Percentiles rank a stretch among this genome's conserved stretches.
Evolutionary conservation across 2,797 vertebrate species (phyloP).

Genomic region (Masticophis lateralis): DNA sequence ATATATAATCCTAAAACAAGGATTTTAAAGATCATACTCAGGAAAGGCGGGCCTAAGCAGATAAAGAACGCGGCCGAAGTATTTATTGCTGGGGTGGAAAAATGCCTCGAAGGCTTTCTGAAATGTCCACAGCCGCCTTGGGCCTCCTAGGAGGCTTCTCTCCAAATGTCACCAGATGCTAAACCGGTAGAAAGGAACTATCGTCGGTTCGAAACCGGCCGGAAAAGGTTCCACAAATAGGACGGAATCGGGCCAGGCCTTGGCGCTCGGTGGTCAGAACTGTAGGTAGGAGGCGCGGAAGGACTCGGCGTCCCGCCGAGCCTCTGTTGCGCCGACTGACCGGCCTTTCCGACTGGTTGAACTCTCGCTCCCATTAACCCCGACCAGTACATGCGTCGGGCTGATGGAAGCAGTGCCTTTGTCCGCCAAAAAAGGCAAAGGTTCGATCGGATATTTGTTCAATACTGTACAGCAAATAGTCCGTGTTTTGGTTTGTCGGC

Average conservation of each 20-base stretch:
- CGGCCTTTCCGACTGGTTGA: not conserved
- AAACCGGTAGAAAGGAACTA: not conserved
- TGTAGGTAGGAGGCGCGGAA: not conserved
- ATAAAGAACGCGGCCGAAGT: not conserved
- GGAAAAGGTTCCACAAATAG: not conserved
- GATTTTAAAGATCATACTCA: not conserved
- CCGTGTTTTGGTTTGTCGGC: not conserved
- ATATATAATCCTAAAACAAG: too few relatives aligned
- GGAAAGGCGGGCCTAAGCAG: not conserved
- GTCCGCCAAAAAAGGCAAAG: not conserved
- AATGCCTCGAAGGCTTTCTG: not conserved
- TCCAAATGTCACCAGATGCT: not conserved
- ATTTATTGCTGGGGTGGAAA: not conserved
- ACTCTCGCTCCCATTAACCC: not conserved
- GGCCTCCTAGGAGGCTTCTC: rapidly evolving
- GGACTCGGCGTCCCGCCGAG: not conserved
- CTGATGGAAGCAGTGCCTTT: not conserved
- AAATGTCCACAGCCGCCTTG: not conserved
- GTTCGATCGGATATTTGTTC: not conserved
- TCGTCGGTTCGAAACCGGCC: not conserved
- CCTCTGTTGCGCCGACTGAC: not conserved
- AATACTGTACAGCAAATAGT: not conserved
- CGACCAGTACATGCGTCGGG: not conserved
- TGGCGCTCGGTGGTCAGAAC: not conserved
- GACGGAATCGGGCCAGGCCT: not conserved